Conservation (phyloP, 2,888 invertebrate genomes). For the Volucella zonaria region DNA sequence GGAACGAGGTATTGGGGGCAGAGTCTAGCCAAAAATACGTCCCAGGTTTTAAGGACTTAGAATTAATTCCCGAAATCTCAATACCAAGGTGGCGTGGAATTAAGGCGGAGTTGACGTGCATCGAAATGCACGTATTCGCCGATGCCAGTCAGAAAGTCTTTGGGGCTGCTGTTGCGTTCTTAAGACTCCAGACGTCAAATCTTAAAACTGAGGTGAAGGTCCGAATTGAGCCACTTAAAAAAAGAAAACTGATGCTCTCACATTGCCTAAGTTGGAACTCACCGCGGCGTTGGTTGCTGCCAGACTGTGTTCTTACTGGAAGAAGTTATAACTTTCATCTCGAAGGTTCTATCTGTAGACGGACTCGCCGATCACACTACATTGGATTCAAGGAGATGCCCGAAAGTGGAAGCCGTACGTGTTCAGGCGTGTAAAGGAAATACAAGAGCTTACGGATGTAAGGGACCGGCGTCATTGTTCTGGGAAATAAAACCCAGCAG, state of each 20-base stretch:
- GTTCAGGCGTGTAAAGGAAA: slow-evolving; percentile 17
- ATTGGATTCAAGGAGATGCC: slow-evolving; percentile 5
- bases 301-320: not conserved
- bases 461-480: slow-evolving; percentile 35
- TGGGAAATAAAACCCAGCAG: slow-evolving; percentile 12
- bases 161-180: no score
- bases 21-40: not conserved
- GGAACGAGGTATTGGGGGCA: no score
- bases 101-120: no score
- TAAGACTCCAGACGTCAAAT: no score
- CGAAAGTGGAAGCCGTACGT: slow-evolving; percentile 17
- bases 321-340: not conserved
- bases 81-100: not conserved
- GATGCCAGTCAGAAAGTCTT: no score
- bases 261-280: no score
- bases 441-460: slow-evolving; percentile 12
- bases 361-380: slow-evolving; percentile 25
- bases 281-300: not conserved
- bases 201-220: no score
- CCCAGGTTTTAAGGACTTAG: not conserved
- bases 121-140: no score
- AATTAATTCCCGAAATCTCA: not conserved
- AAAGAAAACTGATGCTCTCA: no score
- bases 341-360: slow-evolving; percentile 14
- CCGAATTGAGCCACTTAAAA: no score